Base-by-base conservation (phyloP, 2,113 vertebrate genomes). In the Tupaia tana region DNA sequence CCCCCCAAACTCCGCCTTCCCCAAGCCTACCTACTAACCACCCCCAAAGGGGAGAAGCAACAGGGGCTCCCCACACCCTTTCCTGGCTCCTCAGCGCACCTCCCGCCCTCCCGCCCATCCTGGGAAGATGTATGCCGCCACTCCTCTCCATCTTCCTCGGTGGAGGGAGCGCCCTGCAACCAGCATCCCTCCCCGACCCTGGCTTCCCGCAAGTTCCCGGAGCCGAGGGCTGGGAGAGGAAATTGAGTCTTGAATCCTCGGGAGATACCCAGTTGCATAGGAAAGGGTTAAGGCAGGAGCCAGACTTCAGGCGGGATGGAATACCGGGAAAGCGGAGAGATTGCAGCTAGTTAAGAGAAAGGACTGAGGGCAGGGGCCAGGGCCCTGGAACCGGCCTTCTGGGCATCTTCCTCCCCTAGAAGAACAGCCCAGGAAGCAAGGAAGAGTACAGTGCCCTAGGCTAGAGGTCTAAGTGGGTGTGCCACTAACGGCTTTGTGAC, bases 1-100 rank as follows among this genome's bases (percentile, higher is more conserved):
- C 96, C 96, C 93, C 96, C 94, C 96, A 95, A 97, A 97, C 96
- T 75, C 96, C 88, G 86, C 95, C 95, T 82, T 96, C 87, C 75
- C 81, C 92, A 34, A 96, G 95, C 91, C 94, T 96, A 61, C 86
- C 87, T 82, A 91, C 94, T 58, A 89, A 58, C 90, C 92, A 91
- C 91, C 95, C 77, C 91, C 15, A 77, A 95, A 94, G 74, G 27
- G 56, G 22, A 94, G 89, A 95, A 95, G 96, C 97, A 96, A 97
- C 97, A 95, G 97, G 97, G 97, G 90, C 73, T 89, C 79, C 85
- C 66, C 63, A 22, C 69, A 86, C 84, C 73, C 90, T 52, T 75
- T 73, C 22, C 61, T 25, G 11, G 22, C 70, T 58, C 80, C 43
- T 81, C 16, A 34, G 63, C 6, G 27, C 82, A 58, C 25, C 24